Base-by-base conservation (phyloP, 2,797 vertebrate species). In the Aeoliscus strigatus region DNA sequence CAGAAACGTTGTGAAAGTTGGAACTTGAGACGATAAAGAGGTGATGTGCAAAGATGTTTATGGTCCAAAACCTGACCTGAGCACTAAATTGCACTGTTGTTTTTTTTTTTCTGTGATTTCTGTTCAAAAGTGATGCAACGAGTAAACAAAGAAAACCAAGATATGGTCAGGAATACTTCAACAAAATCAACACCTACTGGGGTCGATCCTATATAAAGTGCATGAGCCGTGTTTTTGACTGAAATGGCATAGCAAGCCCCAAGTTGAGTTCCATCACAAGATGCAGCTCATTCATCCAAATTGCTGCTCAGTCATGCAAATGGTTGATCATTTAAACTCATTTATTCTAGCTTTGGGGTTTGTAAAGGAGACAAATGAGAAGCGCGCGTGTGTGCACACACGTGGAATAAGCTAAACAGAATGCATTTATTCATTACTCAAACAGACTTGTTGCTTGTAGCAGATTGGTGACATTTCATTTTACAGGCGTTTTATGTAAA, bases 251-350 rank as follows among this genome's bases (percentile, higher is more conserved):
- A 9, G 21, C 3, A 21, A 67, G 68, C 63, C 68, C 30, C 24
- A 47, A 67, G 69, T 66, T 12, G 51, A 59, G 60, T 75, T 75
- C 51, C 60, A 56, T 73, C 56, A 60, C 24, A 26, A 60, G 67
- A 60, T n/a, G 18, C 7, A 35, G 55, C 61, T 65, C 73, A 77
- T 80, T 80, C 79, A 76, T 70, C 66, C 57, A 63, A 72, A 18
- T 79, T 75, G 80, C 56, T 41, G 74, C 63, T 81, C 74, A 73
- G 46, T 72, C 60, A 81, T 75, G 78, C 79, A 82, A 77, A 79
- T 71, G 66, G 70, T 75, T 61, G 23, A 64, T 76, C 74, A 79
- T 84, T 82, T 77, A 73, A 80, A 82, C 70, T 78, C 65, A 71
- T 81, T 84, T 80, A 81, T 77, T 65, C 70, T 65, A 37, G 77